Evolutionary conservation across 2,888 invertebrate genomes (phyloP).

Genomic region (Lycaena phlaeas): DNA sequence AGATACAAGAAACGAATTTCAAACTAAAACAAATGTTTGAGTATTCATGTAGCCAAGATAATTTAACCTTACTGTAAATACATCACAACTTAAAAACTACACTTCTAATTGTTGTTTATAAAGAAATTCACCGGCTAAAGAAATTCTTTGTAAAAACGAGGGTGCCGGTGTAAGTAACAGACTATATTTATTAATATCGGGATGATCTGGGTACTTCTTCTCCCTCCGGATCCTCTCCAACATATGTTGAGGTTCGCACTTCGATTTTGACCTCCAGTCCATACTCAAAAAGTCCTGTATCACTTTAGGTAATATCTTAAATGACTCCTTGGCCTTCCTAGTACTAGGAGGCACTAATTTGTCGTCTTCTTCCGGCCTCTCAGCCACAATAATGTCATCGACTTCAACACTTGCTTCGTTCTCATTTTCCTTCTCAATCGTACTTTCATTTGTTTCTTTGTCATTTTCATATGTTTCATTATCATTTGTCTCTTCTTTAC

Average conservation of each 20-base stretch:
- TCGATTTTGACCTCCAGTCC: conserved; percentile 60
- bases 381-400: conserved; percentile 52
- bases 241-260: conserved; percentile 81
- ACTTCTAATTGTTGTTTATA: conserved; percentile 53
- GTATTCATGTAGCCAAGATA: no score
- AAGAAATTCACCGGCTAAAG: conserved; percentile 84
- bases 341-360: conserved; percentile 41
- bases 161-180: conserved; percentile 85
- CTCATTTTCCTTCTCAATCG: conserved; percentile 18
- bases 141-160: conserved; percentile 83
- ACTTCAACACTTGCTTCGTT: conserved; percentile 35
- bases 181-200: conserved; percentile 76
- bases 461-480: conserved; percentile 18
- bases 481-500: conserved; percentile 22
- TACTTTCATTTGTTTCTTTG: conserved; percentile 16
- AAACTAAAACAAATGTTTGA: no score
- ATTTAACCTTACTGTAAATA: no score
- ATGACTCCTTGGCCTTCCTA: conserved; percentile 43
- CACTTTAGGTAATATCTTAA: conserved; percentile 68
- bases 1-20: no score
- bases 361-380: conserved; percentile 30
- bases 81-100: no score
- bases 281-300: conserved; percentile 71
- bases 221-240: conserved; percentile 79
- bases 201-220: conserved; percentile 71